Conservation (phyloP, 2,888 invertebrate genomes). For the Auanema freiburgensis region DNA sequence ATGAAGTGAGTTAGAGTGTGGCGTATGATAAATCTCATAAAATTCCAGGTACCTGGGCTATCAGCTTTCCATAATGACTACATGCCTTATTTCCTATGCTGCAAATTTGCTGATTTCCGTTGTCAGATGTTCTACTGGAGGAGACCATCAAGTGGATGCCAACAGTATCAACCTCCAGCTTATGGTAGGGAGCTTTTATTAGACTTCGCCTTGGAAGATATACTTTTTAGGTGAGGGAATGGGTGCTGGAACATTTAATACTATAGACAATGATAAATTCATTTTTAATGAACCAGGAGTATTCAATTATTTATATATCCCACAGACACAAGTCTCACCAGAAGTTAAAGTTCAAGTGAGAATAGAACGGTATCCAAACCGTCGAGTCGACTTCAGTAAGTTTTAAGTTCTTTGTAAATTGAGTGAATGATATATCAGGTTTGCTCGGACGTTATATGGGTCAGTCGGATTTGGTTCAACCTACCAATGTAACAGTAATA, state of each 20-base stretch:
- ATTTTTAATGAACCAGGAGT: constrained; percentile 94
- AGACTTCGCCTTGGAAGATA: not conserved
- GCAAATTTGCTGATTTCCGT: constrained; percentile 90
- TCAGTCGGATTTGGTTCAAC: constrained; percentile 61
- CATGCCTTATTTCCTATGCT: constrained; percentile 90
- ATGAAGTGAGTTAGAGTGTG: constrained; percentile 74
- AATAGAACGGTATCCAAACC: constrained; percentile 61
- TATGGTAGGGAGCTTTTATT: constrained; percentile 67
- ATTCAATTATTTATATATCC: constrained; percentile 76
- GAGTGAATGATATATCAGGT: constrained; percentile 33
- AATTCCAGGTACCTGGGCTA: constrained; percentile 76
- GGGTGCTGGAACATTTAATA: constrained; percentile 90
- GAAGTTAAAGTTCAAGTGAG: constrained; percentile 62
- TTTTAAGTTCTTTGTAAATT: not conserved
- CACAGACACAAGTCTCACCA: constrained; percentile 49
- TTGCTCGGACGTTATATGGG: constrained; percentile 56
- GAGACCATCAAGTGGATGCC: constrained; percentile 90
- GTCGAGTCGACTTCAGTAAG: constrained; percentile 61
- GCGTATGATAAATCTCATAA: not conserved
- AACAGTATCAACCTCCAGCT: constrained; percentile 89
- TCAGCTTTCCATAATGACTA: constrained; percentile 96
- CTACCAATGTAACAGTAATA: constrained; percentile 60
- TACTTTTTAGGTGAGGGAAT: constrained; percentile 76
- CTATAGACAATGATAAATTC: constrained; percentile 86
- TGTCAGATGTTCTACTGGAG: constrained; percentile 87